These are phyloP conservation scores for Notothenia rossii DNA, from an alignment of 2,113 vertebrate genomes.

Conservation along the genomic window DNA sequence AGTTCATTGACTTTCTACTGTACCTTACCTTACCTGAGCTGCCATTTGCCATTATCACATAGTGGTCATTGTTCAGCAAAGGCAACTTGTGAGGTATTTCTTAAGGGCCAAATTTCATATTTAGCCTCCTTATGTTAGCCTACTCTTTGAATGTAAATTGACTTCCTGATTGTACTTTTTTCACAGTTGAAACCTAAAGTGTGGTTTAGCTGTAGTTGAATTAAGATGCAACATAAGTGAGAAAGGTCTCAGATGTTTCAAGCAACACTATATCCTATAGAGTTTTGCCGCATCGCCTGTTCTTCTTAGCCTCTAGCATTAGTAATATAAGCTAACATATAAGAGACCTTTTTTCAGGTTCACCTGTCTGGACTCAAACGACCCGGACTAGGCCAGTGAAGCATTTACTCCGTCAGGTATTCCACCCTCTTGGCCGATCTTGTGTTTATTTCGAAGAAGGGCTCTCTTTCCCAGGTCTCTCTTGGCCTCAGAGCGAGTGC, in stretches of 20 bases:
- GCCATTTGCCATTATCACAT: not conserved
- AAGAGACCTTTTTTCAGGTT: not conserved
- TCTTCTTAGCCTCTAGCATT: not conserved
- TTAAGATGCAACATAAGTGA: not conserved
- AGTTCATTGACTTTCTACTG: not conserved
- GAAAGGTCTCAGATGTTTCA: not conserved
- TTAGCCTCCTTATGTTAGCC: too few relatives aligned
- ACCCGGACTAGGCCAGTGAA: constrained; percentile 16
- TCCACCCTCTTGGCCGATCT: constrained; percentile 77
- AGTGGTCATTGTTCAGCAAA: too few relatives aligned
- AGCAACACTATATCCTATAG: not conserved
- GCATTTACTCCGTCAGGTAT: constrained; percentile 75
- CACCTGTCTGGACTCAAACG: constrained; percentile 25
- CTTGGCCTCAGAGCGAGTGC: constrained; percentile 91
- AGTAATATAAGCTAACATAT: not conserved
- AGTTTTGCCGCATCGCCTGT: not conserved
- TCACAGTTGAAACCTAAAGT: not conserved
- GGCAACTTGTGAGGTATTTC: not conserved
- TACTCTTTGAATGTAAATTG: not conserved
- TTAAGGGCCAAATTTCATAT: not conserved
- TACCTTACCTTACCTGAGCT: not conserved
- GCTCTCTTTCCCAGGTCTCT: constrained; percentile 95
- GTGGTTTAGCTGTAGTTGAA: not conserved
- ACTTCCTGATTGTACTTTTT: not conserved
- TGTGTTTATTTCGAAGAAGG: constrained; percentile 88